A percentile compares a stretch with the other conserved stretches of the same genome.
Evolutionary conservation across 2,113 vertebrate species (phyloP).

Genomic region (Ploceus nigricollis): DNA sequence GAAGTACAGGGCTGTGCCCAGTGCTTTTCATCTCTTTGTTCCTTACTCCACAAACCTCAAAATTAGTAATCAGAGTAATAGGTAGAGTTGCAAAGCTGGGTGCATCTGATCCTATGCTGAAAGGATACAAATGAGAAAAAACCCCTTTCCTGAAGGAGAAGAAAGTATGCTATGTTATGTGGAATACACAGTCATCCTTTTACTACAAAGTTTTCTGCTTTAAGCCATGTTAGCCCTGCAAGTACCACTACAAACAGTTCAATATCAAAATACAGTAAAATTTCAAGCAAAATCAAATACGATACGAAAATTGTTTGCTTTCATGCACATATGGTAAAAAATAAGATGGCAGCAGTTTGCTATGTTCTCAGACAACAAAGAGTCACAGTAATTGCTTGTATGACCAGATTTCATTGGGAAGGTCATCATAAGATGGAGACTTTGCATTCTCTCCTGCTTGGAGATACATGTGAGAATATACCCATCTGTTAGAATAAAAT

Average conservation of each 20-base stretch:
- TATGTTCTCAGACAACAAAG: neutral
- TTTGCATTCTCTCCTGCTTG: neutral
- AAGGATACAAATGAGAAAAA: neutral
- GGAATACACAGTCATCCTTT: neutral
- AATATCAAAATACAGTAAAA: neutral
- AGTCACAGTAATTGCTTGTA: neutral
- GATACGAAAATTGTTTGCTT: neutral
- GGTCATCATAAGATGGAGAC: neutral
- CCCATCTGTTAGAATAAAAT: neutral
- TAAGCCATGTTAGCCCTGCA: neutral
- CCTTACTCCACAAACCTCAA: neutral
- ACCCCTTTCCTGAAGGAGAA: neutral
- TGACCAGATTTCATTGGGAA: neutral
- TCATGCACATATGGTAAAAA: neutral
- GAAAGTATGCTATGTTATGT: neutral
- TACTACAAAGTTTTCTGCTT: neutral
- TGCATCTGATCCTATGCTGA: neutral
- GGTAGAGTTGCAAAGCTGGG: neutral
- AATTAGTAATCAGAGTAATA: neutral
- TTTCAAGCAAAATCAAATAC: neutral
- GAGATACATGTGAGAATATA: neutral
- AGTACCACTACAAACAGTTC: neutral
- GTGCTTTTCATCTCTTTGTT: neutral
- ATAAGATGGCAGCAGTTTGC: neutral
- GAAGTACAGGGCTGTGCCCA: neutral